Base-by-base conservation (phyloP, 1,140 invertebrate genomes). In the Colletes gigas region DNA sequence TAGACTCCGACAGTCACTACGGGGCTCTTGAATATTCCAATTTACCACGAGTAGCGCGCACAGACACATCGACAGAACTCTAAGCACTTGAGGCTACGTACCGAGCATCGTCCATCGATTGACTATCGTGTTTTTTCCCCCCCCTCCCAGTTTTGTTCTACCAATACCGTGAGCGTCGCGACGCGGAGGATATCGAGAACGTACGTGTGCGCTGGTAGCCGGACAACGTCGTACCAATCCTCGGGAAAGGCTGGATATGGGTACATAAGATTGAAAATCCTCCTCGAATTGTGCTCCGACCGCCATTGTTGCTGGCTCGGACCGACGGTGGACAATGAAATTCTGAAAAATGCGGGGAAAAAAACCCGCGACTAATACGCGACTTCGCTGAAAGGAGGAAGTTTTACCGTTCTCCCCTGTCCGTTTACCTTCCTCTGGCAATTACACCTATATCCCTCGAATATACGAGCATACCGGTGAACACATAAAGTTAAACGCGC, bases 191-290 rank as follows among this genome's bases (percentile, higher is more conserved):
- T 47, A 84, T 67, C 70, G 82, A 75, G 17, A 7, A 5, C 21
- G 39, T 44, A 66, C 66, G 21, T 44, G 9, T 9, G 21, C n/a
- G 54, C 65, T 60, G 39, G 47, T 59, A 54, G 30, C 8, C 14
- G 55, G 8, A 17, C 59, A 17, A 55, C 12, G 14, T 54, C 21
- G 81, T 62, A 47, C 57, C 54, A 55, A 57, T 66, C 15, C 54
- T 19, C n/a, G 15, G 54, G 47, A 50, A 44, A 71, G 55, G 66
- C 14, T 39, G 8, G 69, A 77, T 68, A 63, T 63, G 66, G 75
- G 50, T 82, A 85, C 69, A 54, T 83, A 87, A 87, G 73, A 67
- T 70, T 82, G 82, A 75, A 84, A 87, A 87, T 87, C 74, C 82
- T 71, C 39, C 57, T 72, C 71, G 85, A 77, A 87, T 87, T 82